Base-by-base conservation (phyloP, 2,888 invertebrate genomes). In the Cinara cedri region DNA sequence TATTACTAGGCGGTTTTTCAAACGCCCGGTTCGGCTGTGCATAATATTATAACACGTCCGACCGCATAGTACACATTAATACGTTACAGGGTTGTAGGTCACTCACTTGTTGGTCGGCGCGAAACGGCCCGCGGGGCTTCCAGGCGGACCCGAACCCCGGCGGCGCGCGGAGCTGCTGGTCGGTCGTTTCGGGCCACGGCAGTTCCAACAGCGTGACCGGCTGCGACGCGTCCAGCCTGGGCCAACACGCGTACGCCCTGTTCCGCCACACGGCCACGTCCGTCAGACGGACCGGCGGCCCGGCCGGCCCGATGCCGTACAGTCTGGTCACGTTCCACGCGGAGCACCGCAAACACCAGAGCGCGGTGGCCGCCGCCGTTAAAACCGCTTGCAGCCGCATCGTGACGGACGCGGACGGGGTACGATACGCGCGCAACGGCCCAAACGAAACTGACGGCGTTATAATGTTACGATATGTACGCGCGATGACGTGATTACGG, bases 171-270 rank as follows among this genome's bases (percentile, higher is more conserved):
- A 8, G 21, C 11, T 3, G 16, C 0, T 3, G 46, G 21, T 19
- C 49, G 1, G 9, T 14, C n/a, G 83, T 81, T 49, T 84, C 85
- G 16, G 85, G 85, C 86, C 87, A 87, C 8, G 85, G 84, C 3
- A 85, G 85, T 83, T 87, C 87, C 10, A 87, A 82, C 65, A 87
- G 82, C 13, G 87, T 87, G 8, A 82, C 81, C 26, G 62, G 72
- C 42, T 83, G 84, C 44, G 83, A 55, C 49, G 84, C 84, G 63
- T 84, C 84, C 60, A 83, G 83, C 83, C 86, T 84, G 3, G 87
- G 87, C 72, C 87, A 83, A 1, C 86, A 85, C 19, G 87, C 82
- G 83, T 86, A 87, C 9, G 85, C 87, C 54, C 86, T 85, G 81
- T 85, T 86, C 82, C 85, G 85, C 83, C 86, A 87, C 14, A 87